Conservation (phyloP, 2,113 vertebrate genomes). For the Potamarius usumacintae region DNA sequence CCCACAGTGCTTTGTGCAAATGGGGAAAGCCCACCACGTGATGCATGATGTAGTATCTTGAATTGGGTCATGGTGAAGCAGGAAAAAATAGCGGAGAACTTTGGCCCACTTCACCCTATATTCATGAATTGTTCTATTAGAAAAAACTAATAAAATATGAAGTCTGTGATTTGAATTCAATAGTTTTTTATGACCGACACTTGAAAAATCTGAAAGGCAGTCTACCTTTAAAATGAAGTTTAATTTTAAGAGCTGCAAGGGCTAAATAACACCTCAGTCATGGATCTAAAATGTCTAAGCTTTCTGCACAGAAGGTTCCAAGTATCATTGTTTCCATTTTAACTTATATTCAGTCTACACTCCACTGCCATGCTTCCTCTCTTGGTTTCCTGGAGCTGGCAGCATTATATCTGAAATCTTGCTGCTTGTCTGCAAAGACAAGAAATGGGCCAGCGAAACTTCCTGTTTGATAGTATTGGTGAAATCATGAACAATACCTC, state of each 20-base stretch:
- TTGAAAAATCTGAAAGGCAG: no score
- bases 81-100: no score
- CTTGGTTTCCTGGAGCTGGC: not conserved
- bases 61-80: no score
- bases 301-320: not conserved
- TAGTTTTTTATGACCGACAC: no score
- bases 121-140: no score
- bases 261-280: not conserved
- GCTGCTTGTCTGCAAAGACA: not conserved
- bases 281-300: not conserved
- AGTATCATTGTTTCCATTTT: not conserved
- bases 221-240: not conserved
- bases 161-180: no score
- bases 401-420: not conserved
- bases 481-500: conserved; percentile 11
- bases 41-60: no score
- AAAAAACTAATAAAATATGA: no score
- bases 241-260: not conserved
- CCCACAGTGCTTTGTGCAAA: no score
- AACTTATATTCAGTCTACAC: not conserved
- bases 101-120: no score
- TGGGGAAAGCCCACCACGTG: no score
- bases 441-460: not conserved
- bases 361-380: not conserved
- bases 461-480: not conserved